phyloP scores from a whole-genome alignment of 2,113 vertebrate species.

The Reinhardtius hippoglossoides region DNA sequence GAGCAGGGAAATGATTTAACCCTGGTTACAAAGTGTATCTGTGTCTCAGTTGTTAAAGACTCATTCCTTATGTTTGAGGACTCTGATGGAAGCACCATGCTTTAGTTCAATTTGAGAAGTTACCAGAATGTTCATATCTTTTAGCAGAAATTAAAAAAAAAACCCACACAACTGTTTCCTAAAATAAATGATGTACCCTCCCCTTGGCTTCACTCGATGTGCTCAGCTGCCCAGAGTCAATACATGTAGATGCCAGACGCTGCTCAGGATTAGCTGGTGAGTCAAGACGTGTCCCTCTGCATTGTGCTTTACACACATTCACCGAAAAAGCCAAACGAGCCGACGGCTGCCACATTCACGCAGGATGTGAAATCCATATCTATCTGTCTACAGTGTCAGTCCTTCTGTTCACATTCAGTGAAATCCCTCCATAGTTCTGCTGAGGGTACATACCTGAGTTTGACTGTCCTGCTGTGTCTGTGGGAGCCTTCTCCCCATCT shows the following conservation, averaged over 20 bases:
- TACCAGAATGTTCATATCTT: slow-evolving; percentile 9
- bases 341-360: slow-evolving; percentile 1
- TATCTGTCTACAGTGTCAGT: background rate
- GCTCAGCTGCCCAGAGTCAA: slow-evolving; percentile 50
- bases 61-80: slow-evolving; percentile 4
- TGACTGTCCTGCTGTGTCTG: slow-evolving; percentile 21
- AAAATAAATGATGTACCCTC: slow-evolving; percentile 39
- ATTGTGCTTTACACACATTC: slow-evolving; percentile 12
- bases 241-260: slow-evolving; percentile 38
- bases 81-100: background rate
- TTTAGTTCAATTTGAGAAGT: slow-evolving; percentile 28
- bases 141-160: slow-evolving; percentile 23
- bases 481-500: slow-evolving; percentile 43
- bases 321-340: background rate
- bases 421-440: background rate
- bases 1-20: background rate
- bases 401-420: slow-evolving; percentile 14
- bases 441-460: slow-evolving; percentile 17
- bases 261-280: slow-evolving; percentile 41
- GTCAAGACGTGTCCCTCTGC: slow-evolving; percentile 42
- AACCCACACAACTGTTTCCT: slow-evolving; percentile 23
- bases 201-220: slow-evolving; percentile 22
- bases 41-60: background rate
- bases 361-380: slow-evolving; percentile 20
- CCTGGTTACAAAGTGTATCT: background rate